These are phyloP conservation scores for Halcyon senegalensis DNA, from an alignment of 2,113 vertebrate genomes.

Conservation along the genomic window DNA sequence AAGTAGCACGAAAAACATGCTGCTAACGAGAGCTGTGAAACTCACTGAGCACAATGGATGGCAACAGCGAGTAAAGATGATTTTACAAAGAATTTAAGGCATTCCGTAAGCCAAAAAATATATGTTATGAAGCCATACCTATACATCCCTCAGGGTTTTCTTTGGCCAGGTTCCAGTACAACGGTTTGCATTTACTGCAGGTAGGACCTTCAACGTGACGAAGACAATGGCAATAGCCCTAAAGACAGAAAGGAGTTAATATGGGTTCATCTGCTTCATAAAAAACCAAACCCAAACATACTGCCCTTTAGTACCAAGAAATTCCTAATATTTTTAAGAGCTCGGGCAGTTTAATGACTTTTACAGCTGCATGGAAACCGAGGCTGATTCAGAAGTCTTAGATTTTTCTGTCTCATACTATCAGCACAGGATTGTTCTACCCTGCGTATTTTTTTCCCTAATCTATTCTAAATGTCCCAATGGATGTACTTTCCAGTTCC, in stretches of 20 bases:
- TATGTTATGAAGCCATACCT: constrained; percentile 66
- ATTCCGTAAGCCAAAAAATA: neutral
- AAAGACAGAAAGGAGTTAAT: constrained; percentile 29
- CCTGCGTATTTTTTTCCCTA: fast-evolving
- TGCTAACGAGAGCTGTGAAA: neutral
- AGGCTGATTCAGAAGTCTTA: neutral
- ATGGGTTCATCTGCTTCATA: neutral
- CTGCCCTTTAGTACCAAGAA: neutral
- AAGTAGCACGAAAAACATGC: neutral
- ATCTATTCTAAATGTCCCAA: neutral
- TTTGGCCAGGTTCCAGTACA: constrained; percentile 88
- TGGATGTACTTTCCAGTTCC: neutral
- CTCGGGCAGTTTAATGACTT: neutral
- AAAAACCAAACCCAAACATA: neutral
- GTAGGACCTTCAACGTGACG: constrained; percentile 79
- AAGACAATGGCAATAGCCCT: constrained; percentile 87
- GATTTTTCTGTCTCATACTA: neutral
- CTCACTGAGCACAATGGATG: neutral
- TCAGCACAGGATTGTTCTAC: neutral
- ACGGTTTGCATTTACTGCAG: constrained; percentile 87
- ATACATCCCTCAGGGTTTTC: constrained; percentile 84
- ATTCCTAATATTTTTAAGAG: neutral
- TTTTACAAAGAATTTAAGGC: neutral
- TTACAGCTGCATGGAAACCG: neutral
- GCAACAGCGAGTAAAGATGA: neutral